These are phyloP conservation scores for Excalfactoria chinensis DNA, from an alignment of 2,113 vertebrate genomes.

Conservation along the genomic window DNA sequence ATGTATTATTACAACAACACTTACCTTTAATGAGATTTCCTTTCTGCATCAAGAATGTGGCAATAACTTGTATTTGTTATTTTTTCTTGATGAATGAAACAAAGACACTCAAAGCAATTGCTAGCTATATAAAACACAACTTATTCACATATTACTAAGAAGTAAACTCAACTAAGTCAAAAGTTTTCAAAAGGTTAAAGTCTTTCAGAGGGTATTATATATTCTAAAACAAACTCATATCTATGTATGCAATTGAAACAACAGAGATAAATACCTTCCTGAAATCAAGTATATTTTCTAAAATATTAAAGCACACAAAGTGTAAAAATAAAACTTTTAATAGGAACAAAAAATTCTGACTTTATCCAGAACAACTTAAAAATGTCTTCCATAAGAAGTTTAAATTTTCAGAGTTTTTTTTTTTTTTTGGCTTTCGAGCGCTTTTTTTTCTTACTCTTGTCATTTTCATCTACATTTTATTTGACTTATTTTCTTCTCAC, in stretches of 20 bases:
- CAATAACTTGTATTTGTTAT: neutral
- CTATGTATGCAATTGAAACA: neutral
- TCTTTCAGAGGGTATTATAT: neutral
- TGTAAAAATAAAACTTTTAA: neutral
- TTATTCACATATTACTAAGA: neutral
- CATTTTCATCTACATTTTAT: slow-evolving; percentile 15
- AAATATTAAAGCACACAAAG: neutral
- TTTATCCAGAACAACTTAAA: neutral
- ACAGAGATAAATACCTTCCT: neutral
- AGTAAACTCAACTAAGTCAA: neutral
- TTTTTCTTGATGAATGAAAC: neutral
- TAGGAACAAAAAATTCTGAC: neutral
- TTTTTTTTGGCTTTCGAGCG: neutral
- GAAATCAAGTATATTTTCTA: neutral
- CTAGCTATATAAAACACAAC: neutral
- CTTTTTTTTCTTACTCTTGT: neutral
- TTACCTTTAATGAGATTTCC: neutral
- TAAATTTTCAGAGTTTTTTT: neutral
- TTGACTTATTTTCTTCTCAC: neutral
- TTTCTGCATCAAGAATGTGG: neutral
- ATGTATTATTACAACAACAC: neutral
- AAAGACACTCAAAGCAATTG: neutral
- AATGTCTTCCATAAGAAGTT: neutral
- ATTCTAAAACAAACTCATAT: neutral
- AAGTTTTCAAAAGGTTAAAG: neutral